Evolutionary conservation across 1,140 invertebrate species (phyloP).

Genomic region (Drosophila novamexicana): DNA sequence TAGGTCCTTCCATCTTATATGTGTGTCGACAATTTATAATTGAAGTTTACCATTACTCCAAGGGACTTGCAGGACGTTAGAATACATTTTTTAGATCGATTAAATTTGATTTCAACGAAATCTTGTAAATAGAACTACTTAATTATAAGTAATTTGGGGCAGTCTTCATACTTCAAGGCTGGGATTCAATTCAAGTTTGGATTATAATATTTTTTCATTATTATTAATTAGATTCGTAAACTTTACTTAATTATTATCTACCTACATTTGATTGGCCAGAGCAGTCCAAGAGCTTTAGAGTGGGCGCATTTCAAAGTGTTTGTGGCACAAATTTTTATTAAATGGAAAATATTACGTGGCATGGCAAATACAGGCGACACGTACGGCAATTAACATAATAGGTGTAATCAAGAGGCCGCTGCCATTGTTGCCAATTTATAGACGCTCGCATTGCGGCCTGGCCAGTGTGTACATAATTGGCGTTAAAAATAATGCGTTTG

Average conservation of each 20-base stretch:
- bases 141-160: too few species aligned
- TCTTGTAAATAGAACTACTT: too few species aligned
- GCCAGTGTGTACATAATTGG: conserved; percentile 62
- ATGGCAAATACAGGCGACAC: conserved; percentile 45
- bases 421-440: conserved; percentile 73
- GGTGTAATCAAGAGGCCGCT: conserved; percentile 62
- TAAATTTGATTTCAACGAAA: too few species aligned
- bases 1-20: too few species aligned
- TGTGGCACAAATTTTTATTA: conserved; percentile 10
- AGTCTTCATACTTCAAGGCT: too few species aligned
- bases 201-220: not conserved
- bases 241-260: not conserved
- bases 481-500: conserved; percentile 78
- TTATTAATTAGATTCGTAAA: not conserved
- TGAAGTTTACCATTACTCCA: too few species aligned
- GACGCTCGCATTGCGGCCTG: conserved; percentile 17
- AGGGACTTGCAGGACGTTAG: too few species aligned
- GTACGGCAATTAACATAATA: conserved; percentile 75
- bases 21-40: too few species aligned
- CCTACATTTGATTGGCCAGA: not conserved
- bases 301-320: conserved; percentile 8
- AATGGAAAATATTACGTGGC: conserved; percentile 51
- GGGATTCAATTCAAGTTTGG: too few species aligned
- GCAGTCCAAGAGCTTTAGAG: conserved; percentile 5
- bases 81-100: too few species aligned